Percentiles rank a stretch among this genome's conserved stretches.
Evolutionary conservation across 2,797 vertebrate species (phyloP).

Genomic region (Apogon talboti): DNA sequence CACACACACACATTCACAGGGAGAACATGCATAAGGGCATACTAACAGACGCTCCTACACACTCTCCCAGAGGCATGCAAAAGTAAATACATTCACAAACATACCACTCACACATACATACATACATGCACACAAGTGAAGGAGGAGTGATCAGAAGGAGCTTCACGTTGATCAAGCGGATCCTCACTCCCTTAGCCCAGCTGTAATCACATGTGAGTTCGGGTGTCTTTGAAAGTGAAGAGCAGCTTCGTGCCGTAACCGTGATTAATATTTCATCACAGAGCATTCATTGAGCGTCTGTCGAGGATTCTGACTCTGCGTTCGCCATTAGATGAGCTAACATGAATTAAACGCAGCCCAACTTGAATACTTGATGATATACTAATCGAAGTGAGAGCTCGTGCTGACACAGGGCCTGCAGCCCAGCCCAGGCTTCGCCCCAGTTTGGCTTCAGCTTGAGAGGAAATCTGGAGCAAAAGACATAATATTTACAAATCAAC

Average conservation of each 20-base stretch:
- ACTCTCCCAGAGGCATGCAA: slow-evolving; percentile 15
- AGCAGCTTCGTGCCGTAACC: slow-evolving; percentile 91
- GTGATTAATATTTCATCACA: slow-evolving; percentile 99
- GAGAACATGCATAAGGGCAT: slow-evolving; percentile 1
- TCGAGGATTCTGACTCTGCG: slow-evolving; percentile 90
- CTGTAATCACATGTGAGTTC: slow-evolving; percentile 92
- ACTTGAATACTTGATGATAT: slow-evolving; percentile 92
- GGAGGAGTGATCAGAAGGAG: slow-evolving; percentile 86
- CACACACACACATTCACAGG: slow-evolving; percentile 2
- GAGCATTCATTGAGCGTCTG: slow-evolving; percentile 94
- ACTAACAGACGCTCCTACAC: background rate
- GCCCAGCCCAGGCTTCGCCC: slow-evolving; percentile 21
- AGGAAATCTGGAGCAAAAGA: slow-evolving; percentile 61
- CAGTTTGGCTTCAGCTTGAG: slow-evolving; percentile 48
- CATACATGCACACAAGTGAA: slow-evolving; percentile 19
- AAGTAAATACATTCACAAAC: slow-evolving; percentile 28
- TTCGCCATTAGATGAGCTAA: slow-evolving; percentile 90
- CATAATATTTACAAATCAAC: slow-evolving; percentile 74
- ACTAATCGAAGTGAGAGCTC: slow-evolving; percentile 76
- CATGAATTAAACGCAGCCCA: slow-evolving; percentile 89
- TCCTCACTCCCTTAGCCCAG: slow-evolving; percentile 78
- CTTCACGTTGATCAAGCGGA: slow-evolving; percentile 84
- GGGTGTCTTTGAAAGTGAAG: slow-evolving; percentile 92
- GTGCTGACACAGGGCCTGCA: slow-evolving; percentile 30
- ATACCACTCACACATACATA: slow-evolving; percentile 20